Conservation (phyloP, 2,888 invertebrate species). For the Metalampra italica region DNA sequence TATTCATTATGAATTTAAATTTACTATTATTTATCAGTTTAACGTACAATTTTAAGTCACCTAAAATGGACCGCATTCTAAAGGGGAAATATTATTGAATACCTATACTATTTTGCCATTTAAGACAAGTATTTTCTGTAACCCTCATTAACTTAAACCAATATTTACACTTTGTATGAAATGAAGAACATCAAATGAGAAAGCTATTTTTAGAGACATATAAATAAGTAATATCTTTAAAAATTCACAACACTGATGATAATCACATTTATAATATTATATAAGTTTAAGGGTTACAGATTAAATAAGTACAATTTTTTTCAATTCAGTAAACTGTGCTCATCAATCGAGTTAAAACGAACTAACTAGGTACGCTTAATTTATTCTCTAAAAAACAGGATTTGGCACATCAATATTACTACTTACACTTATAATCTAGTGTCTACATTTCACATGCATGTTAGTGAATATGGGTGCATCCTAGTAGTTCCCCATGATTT, state of each 20-base stretch:
- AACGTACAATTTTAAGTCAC: slow-evolving; percentile 77
- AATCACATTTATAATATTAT: slow-evolving; percentile 25
- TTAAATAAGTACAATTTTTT: slow-evolving; percentile 23
- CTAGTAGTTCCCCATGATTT: too few species aligned
- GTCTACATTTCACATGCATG: slow-evolving; percentile 32
- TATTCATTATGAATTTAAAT: slow-evolving; percentile 44
- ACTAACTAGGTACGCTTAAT: slow-evolving; percentile 27
- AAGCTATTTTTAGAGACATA: slow-evolving; percentile 12
- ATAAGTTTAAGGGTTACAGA: slow-evolving; percentile 33
- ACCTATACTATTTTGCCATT: slow-evolving; percentile 21
- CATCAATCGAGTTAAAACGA: slow-evolving; percentile 24
- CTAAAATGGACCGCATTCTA: slow-evolving; percentile 77
- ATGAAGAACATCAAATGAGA: slow-evolving; percentile 18
- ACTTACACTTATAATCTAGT: slow-evolving; percentile 23
- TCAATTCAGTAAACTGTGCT: slow-evolving; percentile 33
- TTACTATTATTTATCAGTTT: slow-evolving; percentile 61
- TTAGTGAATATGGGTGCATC: too few species aligned
- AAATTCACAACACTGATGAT: slow-evolving; percentile 57
- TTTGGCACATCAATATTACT: slow-evolving; percentile 44
- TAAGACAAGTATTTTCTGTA: slow-evolving; percentile 21
- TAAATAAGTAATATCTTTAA: slow-evolving; percentile 22
- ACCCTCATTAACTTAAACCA: slow-evolving; percentile 1
- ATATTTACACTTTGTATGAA: slow-evolving; percentile 4
- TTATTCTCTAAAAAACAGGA: slow-evolving; percentile 25
- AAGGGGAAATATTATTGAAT: slow-evolving; percentile 37